These are phyloP conservation scores for Gymnothorax javanicus DNA, from an alignment of 2,797 vertebrate species.

Conservation along the genomic window DNA sequence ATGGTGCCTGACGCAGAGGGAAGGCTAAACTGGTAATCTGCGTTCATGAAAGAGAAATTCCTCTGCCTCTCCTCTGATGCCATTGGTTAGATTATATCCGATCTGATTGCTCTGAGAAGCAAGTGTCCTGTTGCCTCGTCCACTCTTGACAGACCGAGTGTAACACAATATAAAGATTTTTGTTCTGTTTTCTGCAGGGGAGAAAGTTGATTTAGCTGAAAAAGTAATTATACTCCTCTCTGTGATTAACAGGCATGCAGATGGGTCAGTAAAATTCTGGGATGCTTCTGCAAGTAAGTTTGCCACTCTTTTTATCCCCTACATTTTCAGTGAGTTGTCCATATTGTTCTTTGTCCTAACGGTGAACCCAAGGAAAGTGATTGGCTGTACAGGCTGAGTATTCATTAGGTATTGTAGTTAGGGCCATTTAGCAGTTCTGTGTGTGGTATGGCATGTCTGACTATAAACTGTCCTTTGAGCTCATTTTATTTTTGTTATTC, in stretches of 20 bases:
- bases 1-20: not conserved
- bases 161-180: not conserved
- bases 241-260: constrained; percentile 85
- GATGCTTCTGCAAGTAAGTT: constrained; percentile 98
- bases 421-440: not conserved
- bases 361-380: not conserved
- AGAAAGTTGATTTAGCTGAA: constrained; percentile 11
- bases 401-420: not conserved
- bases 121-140: not conserved
- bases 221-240: constrained; percentile 27
- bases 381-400: not conserved
- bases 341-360: not conserved
- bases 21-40: not conserved
- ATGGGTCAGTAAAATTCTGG: constrained; percentile 99
- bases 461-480: not conserved
- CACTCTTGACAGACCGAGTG: not conserved
- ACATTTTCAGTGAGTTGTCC: not conserved
- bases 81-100: not conserved
- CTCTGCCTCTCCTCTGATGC: not conserved
- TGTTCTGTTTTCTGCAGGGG: not conserved
- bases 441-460: not conserved
- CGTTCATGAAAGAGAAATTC: not conserved
- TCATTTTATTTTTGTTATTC: not conserved
- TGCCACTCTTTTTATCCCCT: not conserved
- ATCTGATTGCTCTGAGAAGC: not conserved